A percentile compares a stretch with the other conserved stretches of the same genome.
Conservation (phyloP, 2,888 invertebrate species). For the Apodemia hepburni region DNA sequence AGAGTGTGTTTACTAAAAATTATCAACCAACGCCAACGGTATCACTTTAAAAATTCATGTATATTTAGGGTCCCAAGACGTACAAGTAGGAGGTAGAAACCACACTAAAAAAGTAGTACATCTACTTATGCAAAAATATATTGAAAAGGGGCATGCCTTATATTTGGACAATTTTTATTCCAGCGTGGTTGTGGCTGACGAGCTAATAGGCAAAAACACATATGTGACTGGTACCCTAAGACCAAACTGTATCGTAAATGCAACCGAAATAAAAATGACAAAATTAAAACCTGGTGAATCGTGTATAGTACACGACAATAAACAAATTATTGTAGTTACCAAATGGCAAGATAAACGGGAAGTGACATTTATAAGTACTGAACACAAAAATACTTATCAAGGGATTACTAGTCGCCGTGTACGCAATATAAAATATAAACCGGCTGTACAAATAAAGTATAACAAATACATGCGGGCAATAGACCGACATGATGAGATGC, state of each 20-base stretch:
- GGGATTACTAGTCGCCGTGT: constrained; percentile 20
- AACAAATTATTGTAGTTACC: constrained; percentile 24
- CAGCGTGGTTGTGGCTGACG: neutral
- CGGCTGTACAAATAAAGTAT: constrained; percentile 17
- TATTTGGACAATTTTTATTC: neutral
- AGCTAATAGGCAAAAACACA: neutral
- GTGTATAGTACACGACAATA: constrained; percentile 27
- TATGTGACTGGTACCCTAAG: constrained; percentile 33
- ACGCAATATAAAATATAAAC: constrained; percentile 23
- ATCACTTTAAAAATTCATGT: constrained; percentile 34
- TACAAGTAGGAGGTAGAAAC: constrained; percentile 35
- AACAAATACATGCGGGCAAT: constrained; percentile 23
- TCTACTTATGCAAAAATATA: constrained; percentile 17
- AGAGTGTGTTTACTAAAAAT: too few species aligned
- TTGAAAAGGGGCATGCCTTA: neutral
- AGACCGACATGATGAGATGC: constrained; percentile 21
- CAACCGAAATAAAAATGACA: constrained; percentile 19
- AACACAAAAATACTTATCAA: constrained; percentile 30
- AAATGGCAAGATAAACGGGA: constrained; percentile 36
- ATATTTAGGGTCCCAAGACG: constrained; percentile 35
- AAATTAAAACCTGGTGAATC: constrained; percentile 31
- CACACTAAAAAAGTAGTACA: constrained; percentile 36
- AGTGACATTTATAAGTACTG: constrained; percentile 37
- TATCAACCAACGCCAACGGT: neutral
- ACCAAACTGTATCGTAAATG: constrained; percentile 31